Evolutionary conservation across 64 coral and sea anemone species (phyloP).

Genomic region (Stichodactyla mertensii): DNA sequence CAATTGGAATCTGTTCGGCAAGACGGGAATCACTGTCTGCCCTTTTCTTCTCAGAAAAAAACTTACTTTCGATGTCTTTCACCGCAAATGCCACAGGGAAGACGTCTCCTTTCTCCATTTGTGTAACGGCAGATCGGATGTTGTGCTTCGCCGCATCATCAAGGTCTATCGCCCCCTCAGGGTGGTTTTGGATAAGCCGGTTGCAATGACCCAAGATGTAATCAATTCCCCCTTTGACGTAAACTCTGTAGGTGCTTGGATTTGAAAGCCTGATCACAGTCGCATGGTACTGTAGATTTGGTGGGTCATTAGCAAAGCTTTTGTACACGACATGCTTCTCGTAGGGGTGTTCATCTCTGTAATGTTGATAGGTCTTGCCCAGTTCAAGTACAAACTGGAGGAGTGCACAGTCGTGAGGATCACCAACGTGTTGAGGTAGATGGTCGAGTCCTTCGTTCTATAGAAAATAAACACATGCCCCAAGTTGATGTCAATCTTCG

Average conservation of each 20-base stretch:
- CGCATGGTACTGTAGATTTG: constrained; percentile 18
- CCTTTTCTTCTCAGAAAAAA: not conserved
- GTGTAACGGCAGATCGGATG: not conserved
- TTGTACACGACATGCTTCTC: constrained; percentile 38
- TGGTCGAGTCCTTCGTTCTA: constrained; percentile 70
- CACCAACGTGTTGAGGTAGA: constrained; percentile 64
- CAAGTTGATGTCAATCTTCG: not conserved
- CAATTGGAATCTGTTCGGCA: too few species aligned
- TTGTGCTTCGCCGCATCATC: not conserved
- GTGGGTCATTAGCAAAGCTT: constrained; percentile 15
- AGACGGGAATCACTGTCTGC: too few species aligned
- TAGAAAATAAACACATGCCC: not conserved
- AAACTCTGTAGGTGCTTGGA: not conserved
- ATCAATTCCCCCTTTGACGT: constrained; percentile 4
- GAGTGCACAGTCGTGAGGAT: constrained; percentile 67
- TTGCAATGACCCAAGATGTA: not conserved
- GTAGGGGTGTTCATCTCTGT: constrained; percentile 77
- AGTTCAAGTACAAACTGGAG: constrained; percentile 71
- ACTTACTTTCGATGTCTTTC: constrained; percentile 7
- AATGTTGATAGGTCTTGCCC: constrained; percentile 68
- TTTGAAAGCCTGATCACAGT: not conserved
- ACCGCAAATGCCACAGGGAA: constrained; percentile 7
- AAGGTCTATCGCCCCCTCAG: not conserved
- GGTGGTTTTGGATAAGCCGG: not conserved
- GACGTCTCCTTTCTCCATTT: not conserved